These are phyloP conservation scores for Octomys mimax DNA, from an alignment of 2,797 vertebrate species.

Conservation along the genomic window DNA sequence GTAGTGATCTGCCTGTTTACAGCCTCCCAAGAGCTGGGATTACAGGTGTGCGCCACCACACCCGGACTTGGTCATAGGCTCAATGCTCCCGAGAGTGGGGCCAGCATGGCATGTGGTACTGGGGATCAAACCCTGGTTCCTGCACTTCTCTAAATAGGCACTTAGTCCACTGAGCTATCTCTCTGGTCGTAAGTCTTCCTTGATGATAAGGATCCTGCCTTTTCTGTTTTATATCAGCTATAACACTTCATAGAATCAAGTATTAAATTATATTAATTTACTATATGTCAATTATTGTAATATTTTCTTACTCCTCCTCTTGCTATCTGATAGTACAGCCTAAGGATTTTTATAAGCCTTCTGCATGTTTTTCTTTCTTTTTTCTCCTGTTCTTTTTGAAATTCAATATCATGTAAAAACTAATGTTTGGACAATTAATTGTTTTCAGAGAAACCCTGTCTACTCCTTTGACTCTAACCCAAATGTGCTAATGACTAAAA, in stretches of 20 bases:
- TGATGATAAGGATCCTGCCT: neutral
- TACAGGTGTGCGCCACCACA: too few species aligned
- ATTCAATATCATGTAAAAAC: neutral
- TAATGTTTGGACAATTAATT: neutral
- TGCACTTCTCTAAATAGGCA: too few species aligned
- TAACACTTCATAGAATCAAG: slow-evolving; percentile 7
- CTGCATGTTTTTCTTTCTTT: slow-evolving; percentile 7
- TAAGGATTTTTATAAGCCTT: slow-evolving; percentile 2
- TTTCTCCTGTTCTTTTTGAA: neutral
- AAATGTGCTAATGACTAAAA: neutral
- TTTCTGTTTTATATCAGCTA: neutral
- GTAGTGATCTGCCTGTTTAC: too few species aligned
- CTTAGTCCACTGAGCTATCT: too few species aligned
- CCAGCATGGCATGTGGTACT: too few species aligned
- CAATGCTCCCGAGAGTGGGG: too few species aligned
- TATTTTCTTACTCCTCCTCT: neutral
- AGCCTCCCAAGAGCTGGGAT: too few species aligned
- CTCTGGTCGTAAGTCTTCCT: neutral
- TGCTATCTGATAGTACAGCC: neutral
- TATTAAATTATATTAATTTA: slow-evolving; percentile 46
- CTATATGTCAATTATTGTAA: neutral
- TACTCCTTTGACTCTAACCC: neutral
- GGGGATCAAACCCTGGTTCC: too few species aligned
- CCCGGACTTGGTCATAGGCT: too few species aligned
- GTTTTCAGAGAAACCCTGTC: neutral